A percentile compares a stretch with the other conserved stretches of the same genome.
phyloP scores from a whole-genome alignment of 2,797 vertebrate species.

The Fratercula arctica region DNA sequence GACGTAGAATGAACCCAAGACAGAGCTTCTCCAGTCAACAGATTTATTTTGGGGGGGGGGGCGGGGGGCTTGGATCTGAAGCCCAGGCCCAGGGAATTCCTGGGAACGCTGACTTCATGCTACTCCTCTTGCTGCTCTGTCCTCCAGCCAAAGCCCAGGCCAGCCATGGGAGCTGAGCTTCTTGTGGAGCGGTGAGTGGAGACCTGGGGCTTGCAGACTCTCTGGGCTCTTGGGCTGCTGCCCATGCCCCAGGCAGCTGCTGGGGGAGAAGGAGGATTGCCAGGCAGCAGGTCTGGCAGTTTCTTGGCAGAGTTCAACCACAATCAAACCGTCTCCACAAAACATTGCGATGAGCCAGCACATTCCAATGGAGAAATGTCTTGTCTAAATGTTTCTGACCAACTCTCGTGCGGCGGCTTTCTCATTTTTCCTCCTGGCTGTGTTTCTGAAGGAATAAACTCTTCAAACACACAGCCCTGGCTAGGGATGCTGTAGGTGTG shows the following conservation, averaged over 20 bases:
- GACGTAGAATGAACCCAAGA: not conserved
- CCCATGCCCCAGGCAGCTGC: conserved; percentile 53
- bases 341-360: conserved; percentile 59
- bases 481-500: conserved; percentile 14
- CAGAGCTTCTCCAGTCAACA: not conserved
- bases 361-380: conserved; percentile 70
- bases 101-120: conserved; percentile 35
- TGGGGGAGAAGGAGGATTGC: not conserved
- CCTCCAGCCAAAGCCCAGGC: conserved; percentile 21
- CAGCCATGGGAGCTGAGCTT: conserved; percentile 40
- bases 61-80: not conserved
- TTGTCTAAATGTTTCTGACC: conserved; percentile 66
- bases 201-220: not conserved
- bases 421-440: conserved; percentile 47
- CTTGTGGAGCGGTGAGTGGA: not conserved
- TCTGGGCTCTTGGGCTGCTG: not conserved
- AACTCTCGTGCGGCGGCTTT: conserved; percentile 44
- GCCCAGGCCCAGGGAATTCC: conserved; percentile 57
- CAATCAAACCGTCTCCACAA: conserved; percentile 53
- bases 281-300: conserved; percentile 66
- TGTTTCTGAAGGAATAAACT: conserved; percentile 35
- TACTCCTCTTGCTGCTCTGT: conserved; percentile 65
- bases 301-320: conserved; percentile 19
- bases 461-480: conserved; percentile 20
- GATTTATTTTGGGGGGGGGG: not conserved